These are phyloP conservation scores for Collichthys lucidus DNA, from an alignment of 2,113 vertebrate species.

Conservation along the genomic window DNA sequence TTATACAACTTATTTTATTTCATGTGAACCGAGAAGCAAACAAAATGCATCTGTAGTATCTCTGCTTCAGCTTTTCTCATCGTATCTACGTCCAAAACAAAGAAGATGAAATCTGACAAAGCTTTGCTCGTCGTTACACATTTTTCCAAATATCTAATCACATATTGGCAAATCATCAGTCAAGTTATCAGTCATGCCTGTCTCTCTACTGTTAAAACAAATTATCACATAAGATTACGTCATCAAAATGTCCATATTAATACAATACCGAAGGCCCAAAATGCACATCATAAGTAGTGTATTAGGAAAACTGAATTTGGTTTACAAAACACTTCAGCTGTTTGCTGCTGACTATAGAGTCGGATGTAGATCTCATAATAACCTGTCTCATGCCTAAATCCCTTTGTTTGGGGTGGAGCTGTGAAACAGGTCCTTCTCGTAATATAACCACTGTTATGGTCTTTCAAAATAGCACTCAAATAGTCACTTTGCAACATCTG, in stretches of 20 bases:
- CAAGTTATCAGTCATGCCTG: neutral
- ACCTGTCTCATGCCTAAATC: conserved; percentile 76
- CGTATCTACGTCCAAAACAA: neutral
- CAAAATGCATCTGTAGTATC: neutral
- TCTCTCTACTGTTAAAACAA: neutral
- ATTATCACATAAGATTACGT: neutral
- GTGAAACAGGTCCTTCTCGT: conserved; percentile 78
- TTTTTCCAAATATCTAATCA: neutral
- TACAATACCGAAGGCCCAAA: conserved; percentile 10
- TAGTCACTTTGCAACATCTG: conserved; percentile 65
- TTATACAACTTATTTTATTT: conserved; percentile 8
- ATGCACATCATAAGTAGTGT: neutral
- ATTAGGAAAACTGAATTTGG: conserved; percentile 28
- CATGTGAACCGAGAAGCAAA: conserved; percentile 20
- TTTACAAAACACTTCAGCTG: conserved; percentile 36
- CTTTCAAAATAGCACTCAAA: conserved; percentile 67
- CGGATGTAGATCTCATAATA: conserved; percentile 75
- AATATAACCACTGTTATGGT: conserved; percentile 80
- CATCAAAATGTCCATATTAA: neutral
- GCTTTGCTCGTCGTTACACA: neutral
- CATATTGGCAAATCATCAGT: neutral
- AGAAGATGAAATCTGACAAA: neutral
- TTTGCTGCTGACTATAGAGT: conserved; percentile 59
- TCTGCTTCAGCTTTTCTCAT: neutral
- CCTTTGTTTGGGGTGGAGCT: conserved; percentile 81